These are phyloP conservation scores for Procambarus virginalis DNA, from an alignment of 1,140 invertebrate species.

Conservation along the genomic window DNA sequence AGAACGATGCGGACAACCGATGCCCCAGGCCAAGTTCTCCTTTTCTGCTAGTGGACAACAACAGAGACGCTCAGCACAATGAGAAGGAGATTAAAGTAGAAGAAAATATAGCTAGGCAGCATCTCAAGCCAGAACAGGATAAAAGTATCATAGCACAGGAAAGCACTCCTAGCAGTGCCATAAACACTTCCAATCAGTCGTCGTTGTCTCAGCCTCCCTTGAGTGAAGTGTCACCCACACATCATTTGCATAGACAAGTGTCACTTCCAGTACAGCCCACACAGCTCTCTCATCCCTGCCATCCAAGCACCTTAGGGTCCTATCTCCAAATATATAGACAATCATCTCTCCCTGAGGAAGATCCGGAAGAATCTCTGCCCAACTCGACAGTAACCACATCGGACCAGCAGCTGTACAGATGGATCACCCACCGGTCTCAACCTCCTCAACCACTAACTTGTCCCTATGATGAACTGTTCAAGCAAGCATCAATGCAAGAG, in stretches of 20 bases:
- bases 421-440: constrained; percentile 21
- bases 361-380: not conserved
- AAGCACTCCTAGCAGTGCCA: not conserved
- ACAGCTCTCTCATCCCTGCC: constrained; percentile 26
- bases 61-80: constrained; percentile 15
- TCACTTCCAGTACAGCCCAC: constrained; percentile 35
- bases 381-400: not conserved
- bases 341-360: constrained; percentile 35
- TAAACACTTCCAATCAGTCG: constrained; percentile 25
- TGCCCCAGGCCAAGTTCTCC: not conserved
- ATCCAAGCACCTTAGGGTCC: constrained; percentile 35
- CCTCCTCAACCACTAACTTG: constrained; percentile 36
- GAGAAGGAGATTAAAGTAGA: constrained; percentile 11
- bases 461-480: constrained; percentile 32
- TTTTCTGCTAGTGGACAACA: not conserved
- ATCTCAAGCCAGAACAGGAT: not conserved
- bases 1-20: constrained; percentile 21
- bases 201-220: not conserved
- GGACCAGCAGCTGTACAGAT: constrained; percentile 39
- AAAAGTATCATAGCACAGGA: not conserved
- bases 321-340: constrained; percentile 46
- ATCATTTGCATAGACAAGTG: constrained; percentile 26
- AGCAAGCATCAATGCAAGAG: constrained; percentile 33
- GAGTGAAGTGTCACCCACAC: not conserved
- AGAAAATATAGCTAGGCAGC: not conserved